phyloP scores from a whole-genome alignment of 2,797 vertebrate genomes.

The Euphonia xanthogaster region DNA sequence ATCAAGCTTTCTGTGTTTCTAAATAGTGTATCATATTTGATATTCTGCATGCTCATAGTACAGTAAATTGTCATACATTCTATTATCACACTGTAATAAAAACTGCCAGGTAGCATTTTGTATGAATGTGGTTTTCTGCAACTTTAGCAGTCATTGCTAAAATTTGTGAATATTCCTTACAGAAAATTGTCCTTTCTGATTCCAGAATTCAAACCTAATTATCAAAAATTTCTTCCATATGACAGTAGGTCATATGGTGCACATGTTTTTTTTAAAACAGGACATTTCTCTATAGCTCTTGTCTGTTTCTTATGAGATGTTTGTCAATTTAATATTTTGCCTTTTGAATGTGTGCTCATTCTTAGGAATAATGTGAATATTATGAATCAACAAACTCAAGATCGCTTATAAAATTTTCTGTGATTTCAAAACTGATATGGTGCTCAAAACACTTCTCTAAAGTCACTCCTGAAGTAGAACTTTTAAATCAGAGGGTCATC shows the following conservation, averaged over 20 bases:
- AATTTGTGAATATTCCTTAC: neutral
- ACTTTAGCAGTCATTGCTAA: neutral
- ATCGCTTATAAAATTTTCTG: neutral
- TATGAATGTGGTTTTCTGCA: neutral
- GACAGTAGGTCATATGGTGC: neutral
- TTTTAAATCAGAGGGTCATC: neutral
- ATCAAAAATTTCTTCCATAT: neutral
- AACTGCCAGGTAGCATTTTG: neutral
- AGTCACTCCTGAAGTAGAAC: neutral
- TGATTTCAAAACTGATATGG: neutral
- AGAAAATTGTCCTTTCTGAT: neutral
- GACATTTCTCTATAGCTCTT: neutral
- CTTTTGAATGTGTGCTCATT: neutral
- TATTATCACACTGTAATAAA: neutral
- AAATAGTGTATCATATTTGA: neutral
- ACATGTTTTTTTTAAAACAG: neutral
- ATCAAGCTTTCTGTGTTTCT: neutral
- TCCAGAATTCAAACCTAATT: neutral
- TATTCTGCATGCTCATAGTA: neutral
- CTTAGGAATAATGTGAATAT: neutral
- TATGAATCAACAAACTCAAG: fast-evolving
- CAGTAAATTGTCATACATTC: neutral
- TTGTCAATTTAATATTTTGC: neutral
- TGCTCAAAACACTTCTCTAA: neutral
- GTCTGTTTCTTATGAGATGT: neutral